Base-by-base conservation (phyloP, 2,797 vertebrate genomes). In the Gymnothorax reevesii region DNA sequence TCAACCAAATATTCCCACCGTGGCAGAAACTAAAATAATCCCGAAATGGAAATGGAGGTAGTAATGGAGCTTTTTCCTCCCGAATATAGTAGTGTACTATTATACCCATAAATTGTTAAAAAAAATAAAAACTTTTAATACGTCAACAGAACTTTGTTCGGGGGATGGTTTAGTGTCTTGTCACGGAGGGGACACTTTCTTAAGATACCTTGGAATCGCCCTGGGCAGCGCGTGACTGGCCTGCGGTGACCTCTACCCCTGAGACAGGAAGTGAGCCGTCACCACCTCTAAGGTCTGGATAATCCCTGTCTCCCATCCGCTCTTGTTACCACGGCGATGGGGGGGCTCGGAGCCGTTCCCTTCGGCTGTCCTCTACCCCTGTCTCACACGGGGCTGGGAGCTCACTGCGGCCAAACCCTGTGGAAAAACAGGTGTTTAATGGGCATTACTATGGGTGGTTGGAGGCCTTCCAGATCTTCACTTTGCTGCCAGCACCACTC, bases 401-500 rank as follows among this genome's bases (percentile, higher is more conserved):
- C 73, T 5, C 4, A 42, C 69, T 73, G 69, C 7, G 42, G 69
- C 73, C 33, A 20, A 75, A 22, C 75, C 22, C 20, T n/a, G 42
- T 52, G 9, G 49, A 55, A 15, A 52, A 79, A 79, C 75, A 79
- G 75, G 75, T 79, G 75, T 79, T 79, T 54, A 77, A 79, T 79
- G 49, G 22, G 54, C 54, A 54, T 22, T 52, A 54, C 54, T 79
- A 54, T n/a, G 17, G 49, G n/a, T 17, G 49, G 42, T 49, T 77
- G 73, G 73, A 77, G 42, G 42, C 22, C 49, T 8, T 79, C 75
- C 75, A 52, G 15, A 13, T 7, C 42, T 77, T 12, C 6, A 9
- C 73, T 52, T 2, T 17, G 15, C 73, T 52, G 73, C 33, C 42
- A 73, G 25, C 27, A 12, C 17, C 33, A 12, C 33, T 75, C 60